Evolutionary conservation across 2,113 vertebrate species (phyloP), one percentile per base, ranked within the genome.

Genomic region (Numida meleagris): DNA sequence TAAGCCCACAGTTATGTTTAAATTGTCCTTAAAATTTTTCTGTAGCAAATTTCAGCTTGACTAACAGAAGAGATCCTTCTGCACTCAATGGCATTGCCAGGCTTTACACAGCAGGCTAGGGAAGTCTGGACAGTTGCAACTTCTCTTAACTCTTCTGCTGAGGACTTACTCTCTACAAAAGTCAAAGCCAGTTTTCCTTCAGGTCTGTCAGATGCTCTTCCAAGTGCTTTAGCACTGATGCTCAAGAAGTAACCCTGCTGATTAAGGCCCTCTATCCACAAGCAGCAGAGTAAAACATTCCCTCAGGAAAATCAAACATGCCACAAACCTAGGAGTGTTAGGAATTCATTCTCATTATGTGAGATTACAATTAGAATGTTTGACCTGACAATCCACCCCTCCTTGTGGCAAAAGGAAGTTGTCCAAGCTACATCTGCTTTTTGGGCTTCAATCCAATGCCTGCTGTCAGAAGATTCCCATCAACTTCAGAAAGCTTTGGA

Each of bases 381-480:
- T 86, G 73, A 93, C 55, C 82, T 90, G 46, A 40, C 46, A 88
- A 53, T 67, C 42, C 20, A 80, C 68, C 27, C 63, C n/a, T 63
- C 12, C 6, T 20, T 88, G 51, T 77, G 61, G 57, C 61, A 83
- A 80, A 90, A 61, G 59, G 57, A 87, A 95, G 14, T 76, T 75
- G 65, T 83, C 65, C 82, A 95, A 91, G 40, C 51, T 93, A 59
- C 82, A 77, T 61, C 68, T 81, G 76, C 53, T 77, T 88, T 94
- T 89, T 65, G 75, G 94, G 91, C 85, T 93, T 40, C 9, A 85
- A 7, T 82, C 89, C 94, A 95, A 43, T 48, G 55, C 66, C 66
- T 76, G 62, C 73, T 88, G 66, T 72, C 48, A 66, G 76, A 94
- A 57, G 80, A 78, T 70, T 93, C 82, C 78, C 91, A 91, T 76